Percentiles rank a stretch among this genome's conserved stretches.
Evolutionary conservation across 2,888 invertebrate species (phyloP).

Genomic region (Hirtodrosophila cameraria): DNA sequence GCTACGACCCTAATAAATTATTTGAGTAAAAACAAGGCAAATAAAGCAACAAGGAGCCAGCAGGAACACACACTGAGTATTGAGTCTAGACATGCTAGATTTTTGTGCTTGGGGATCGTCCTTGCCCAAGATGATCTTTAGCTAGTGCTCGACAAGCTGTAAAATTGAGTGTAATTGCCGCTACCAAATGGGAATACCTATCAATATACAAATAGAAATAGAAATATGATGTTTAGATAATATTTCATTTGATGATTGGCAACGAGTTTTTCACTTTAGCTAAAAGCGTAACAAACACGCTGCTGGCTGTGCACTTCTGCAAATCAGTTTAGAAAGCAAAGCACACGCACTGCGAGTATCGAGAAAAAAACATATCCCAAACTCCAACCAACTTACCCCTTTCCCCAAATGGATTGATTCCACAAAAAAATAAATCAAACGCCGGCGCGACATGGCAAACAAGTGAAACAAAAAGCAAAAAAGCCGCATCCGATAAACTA

Average conservation of each 20-base stretch:
- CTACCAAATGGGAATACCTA: constrained; percentile 13
- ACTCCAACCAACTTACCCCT: constrained; percentile 29
- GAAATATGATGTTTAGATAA: constrained; percentile 31
- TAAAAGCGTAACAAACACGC: constrained; percentile 42
- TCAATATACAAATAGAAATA: background rate
- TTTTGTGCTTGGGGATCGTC: constrained; percentile 27
- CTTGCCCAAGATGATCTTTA: constrained; percentile 13
- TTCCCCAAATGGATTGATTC: constrained; percentile 26
- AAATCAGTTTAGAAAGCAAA: constrained; percentile 11
- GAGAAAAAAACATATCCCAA: constrained; percentile 1
- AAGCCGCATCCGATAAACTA: constrained; percentile 49
- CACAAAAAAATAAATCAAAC: constrained; percentile 71
- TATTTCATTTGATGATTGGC: constrained; percentile 57
- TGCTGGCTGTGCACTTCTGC: constrained; percentile 8
- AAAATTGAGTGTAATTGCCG: constrained; percentile 41
- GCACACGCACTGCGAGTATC: constrained; percentile 2
- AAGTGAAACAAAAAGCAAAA: constrained; percentile 24
- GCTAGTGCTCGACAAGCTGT: constrained; percentile 21
- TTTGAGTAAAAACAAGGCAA: constrained; percentile 44
- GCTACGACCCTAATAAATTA: constrained; percentile 70
- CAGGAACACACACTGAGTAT: constrained; percentile 5
- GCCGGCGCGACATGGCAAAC: constrained; percentile 47
- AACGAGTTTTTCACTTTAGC: constrained; percentile 32
- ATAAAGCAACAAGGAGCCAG: constrained; percentile 11
- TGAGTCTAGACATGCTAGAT: constrained; percentile 40